Conservation (phyloP, 1,140 invertebrate genomes). For the Bactericera cockerelli region DNA sequence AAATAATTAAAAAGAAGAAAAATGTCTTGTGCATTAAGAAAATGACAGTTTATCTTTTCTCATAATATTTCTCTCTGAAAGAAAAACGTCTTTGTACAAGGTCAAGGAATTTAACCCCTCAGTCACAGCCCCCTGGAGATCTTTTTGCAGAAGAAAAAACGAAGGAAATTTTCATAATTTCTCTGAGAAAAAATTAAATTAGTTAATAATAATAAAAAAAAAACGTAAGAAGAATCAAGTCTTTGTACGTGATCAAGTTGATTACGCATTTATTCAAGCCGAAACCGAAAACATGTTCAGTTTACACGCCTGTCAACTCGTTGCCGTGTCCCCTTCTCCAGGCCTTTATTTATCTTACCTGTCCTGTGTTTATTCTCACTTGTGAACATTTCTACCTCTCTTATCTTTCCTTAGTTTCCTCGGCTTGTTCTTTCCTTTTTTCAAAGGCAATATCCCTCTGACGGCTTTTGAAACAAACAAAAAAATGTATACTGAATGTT, state of each 20-base stretch:
- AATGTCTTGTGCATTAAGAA: too few relatives aligned
- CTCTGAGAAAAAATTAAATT: not conserved
- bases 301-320: constrained; percentile 1
- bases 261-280: constrained; percentile 8
- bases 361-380: constrained; percentile 7
- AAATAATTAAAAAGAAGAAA: too few relatives aligned
- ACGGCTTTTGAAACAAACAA: too few relatives aligned
- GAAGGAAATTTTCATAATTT: not conserved
- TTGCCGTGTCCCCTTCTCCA: not conserved
- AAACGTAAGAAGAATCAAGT: too few relatives aligned
- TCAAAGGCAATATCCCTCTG: too few relatives aligned
- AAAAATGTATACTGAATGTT: too few relatives aligned
- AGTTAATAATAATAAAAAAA: not conserved
- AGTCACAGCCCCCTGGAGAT: not conserved
- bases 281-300: constrained; percentile 7
- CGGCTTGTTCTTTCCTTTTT: too few relatives aligned
- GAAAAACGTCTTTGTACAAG: not conserved
- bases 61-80: not conserved
- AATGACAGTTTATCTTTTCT: constrained; percentile 6
- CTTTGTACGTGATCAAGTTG: not conserved
- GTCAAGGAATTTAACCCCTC: not conserved
- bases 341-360: constrained; percentile 5
- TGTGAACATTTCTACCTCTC: not conserved
- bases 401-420: not conserved
- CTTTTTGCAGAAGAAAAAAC: not conserved